Base-by-base conservation (phyloP, 2,113 vertebrate species). In the Entomyzon cyanotis region DNA sequence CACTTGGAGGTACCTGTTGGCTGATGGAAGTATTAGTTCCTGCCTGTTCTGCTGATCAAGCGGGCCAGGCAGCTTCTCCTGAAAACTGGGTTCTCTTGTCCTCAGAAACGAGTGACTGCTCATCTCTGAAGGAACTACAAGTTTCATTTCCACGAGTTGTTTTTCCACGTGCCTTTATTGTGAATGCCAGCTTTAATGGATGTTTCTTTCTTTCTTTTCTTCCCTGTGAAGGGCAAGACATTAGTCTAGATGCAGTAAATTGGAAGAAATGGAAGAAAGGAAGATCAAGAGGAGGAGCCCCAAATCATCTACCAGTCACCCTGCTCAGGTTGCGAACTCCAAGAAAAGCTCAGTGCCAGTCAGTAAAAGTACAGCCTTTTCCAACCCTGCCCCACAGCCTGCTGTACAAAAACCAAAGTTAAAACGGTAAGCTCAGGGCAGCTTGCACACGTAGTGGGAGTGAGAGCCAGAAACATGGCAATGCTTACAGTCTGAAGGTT, bases 271-370 rank as follows among this genome's bases (percentile, higher is more conserved):
- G 99, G 99, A 99, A 95, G 99, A 99, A 87, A 98, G 98, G 69
- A 99, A 98, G 92, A 97, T 98, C 77, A 99, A 99, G 96, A 98
- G 99, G 95, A 99, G 98, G 95, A 99, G 98, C 90, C 98, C 99
- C 78, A 99, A 98, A 91, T 98, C 98, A 21, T 98, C 99, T 52
- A 98, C 97, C 37, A 98, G 93, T 87, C 97, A 99, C 16, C 97
- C 98, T 64, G 92, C 96, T 95, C 98, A 98, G 87, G 96, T 97
- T 50, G 82, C 91, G 27, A 98, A 96, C 87, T 94, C 97, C 93
- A 98, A 98, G 95, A 99, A 98, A 81, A 98, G 82, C 82, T 92
- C 98, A 7, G 96, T 98, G 82, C 97, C 98, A 20, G 97, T 97
- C 79, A 98, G 98, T 94, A 98, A 98, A 93, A 98, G 98, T 16